A percentile compares a stretch with the other conserved stretches of the same genome.
Conservation (phyloP, 2,888 invertebrate species). For the Oegoconia quadripuncta region DNA sequence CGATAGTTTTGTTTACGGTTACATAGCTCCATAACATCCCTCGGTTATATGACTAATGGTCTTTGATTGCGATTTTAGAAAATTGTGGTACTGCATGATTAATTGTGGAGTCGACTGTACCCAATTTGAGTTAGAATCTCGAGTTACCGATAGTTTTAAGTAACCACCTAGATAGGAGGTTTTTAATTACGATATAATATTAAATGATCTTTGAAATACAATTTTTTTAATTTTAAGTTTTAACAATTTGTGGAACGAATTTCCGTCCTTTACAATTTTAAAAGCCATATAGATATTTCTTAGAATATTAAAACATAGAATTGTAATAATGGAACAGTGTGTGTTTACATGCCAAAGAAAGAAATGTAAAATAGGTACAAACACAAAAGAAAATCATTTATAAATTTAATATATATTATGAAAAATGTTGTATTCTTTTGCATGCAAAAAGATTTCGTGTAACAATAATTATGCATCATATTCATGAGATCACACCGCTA, state of each 20-base stretch:
- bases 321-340: constrained; percentile 36
- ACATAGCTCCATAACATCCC: no score
- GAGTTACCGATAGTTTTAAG: no score
- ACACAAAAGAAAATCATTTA: constrained; percentile 33
- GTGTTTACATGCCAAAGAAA: constrained; percentile 66
- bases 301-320: constrained; percentile 13
- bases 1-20: no score
- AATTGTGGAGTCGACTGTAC: no score
- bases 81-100: no score
- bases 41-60: no score
- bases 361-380: constrained; percentile 54
- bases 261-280: constrained; percentile 44
- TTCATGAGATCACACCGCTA: constrained; percentile 23
- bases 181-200: no score
- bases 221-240: constrained; percentile 13
- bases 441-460: constrained; percentile 48
- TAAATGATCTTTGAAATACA: background rate
- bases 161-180: no score
- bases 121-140: no score
- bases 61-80: no score
- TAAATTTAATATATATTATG: constrained; percentile 30
- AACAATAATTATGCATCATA: constrained; percentile 14
- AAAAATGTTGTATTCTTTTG: constrained; percentile 41
- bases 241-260: constrained; percentile 35
- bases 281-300: constrained; percentile 33